These are phyloP conservation scores for Linyphia triangularis DNA, from an alignment of 2,888 invertebrate genomes.

Conservation along the genomic window DNA sequence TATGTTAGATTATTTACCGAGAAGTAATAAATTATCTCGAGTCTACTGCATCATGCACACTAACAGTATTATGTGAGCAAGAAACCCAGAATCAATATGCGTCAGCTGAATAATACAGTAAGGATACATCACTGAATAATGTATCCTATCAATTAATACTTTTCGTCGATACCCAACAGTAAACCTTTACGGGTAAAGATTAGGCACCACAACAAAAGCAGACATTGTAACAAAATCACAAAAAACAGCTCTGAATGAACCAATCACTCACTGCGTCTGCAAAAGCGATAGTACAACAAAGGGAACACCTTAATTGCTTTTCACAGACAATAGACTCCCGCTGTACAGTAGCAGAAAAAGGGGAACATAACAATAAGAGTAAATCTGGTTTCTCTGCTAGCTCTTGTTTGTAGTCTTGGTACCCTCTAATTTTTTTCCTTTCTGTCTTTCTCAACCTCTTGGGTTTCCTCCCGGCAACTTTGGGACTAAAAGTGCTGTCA, in stretches of 20 bases:
- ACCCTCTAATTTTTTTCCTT: constrained; percentile 1
- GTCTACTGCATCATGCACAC: too few relatives aligned
- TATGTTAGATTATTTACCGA: too few relatives aligned
- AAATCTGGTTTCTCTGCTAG: constrained; percentile 49
- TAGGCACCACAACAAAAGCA: not conserved
- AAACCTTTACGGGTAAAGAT: not conserved
- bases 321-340: constrained; percentile 27
- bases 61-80: too few relatives aligned
- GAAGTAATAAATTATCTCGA: too few relatives aligned
- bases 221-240: not conserved
- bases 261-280: constrained; percentile 15
- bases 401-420: constrained; percentile 24
- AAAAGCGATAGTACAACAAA: constrained; percentile 31
- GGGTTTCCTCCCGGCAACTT: not conserved
- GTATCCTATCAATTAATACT: not conserved
- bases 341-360: not conserved
- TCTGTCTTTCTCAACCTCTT: not conserved
- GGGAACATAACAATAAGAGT: constrained; percentile 21
- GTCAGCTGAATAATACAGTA: not conserved
- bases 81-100: not conserved
- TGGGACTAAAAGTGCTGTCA: not conserved
- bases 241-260: constrained; percentile 2
- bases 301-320: constrained; percentile 43
- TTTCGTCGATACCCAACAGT: not conserved
- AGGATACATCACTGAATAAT: not conserved